Conservation (phyloP, 1,140 invertebrate genomes). For the Lasaia peninsularis region DNA sequence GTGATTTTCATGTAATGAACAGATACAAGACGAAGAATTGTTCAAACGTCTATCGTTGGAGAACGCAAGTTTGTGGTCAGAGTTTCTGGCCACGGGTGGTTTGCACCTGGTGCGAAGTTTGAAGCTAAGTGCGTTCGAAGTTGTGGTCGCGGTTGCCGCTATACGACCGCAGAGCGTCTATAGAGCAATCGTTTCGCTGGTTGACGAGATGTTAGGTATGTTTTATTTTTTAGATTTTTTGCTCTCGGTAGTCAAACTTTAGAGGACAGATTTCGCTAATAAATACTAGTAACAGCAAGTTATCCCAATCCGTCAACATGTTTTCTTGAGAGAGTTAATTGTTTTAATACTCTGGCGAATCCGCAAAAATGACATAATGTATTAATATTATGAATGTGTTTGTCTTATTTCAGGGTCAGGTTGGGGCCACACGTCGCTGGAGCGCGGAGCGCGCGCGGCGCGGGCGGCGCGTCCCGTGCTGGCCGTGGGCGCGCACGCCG, state of each 20-base stretch:
- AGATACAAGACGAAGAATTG: conserved; percentile 80
- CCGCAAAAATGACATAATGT: too few relatives aligned
- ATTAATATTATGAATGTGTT: neutral
- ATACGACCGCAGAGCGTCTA: conserved; percentile 45
- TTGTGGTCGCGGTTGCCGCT: conserved; percentile 32
- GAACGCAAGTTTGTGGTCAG: conserved; percentile 81
- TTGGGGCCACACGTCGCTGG: conserved; percentile 17
- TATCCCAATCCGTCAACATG: too few relatives aligned
- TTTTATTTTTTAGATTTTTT: neutral
- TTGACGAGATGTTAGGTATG: conserved; percentile 52
- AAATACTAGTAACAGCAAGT: too few relatives aligned
- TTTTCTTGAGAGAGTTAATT: too few relatives aligned
- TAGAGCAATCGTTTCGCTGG: conserved; percentile 45
- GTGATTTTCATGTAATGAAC: conserved; percentile 1
- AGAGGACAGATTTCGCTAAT: neutral
- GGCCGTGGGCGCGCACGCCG: conserved; percentile 43
- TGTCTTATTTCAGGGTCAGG: conserved; percentile 25
- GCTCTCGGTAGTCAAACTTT: neutral
- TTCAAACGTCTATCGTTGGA: conserved; percentile 81
- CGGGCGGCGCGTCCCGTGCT: conserved; percentile 37
- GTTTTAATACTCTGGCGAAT: too few relatives aligned
- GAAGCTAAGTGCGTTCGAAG: conserved; percentile 42
- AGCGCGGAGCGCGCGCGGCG: conserved; percentile 14
- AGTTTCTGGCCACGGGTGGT: conserved; percentile 79
- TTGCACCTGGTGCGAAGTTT: conserved; percentile 33